phyloP scores from a whole-genome alignment of 2,797 vertebrate species.

The Ataeniobius toweri region DNA sequence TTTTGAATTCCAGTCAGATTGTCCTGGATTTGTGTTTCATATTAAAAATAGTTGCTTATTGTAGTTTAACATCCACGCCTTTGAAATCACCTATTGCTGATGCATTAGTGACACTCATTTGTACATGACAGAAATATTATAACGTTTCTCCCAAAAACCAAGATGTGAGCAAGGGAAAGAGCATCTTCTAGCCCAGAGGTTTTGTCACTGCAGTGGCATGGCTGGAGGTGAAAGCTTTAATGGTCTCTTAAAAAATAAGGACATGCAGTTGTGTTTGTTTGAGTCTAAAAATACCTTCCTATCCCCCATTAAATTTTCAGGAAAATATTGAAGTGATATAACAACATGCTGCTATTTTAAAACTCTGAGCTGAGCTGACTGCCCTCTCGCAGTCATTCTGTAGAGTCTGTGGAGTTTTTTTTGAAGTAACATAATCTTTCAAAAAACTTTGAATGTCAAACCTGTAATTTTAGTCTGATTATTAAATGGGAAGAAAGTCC shows the following conservation, averaged over 20 bases:
- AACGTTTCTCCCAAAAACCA: neutral
- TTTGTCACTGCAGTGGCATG: neutral
- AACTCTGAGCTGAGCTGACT: slow-evolving; percentile 6
- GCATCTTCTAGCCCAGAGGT: neutral
- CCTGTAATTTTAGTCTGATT: neutral
- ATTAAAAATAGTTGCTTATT: neutral
- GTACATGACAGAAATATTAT: neutral
- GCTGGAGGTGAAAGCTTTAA: neutral
- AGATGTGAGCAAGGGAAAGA: neutral
- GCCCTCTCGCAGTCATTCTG: slow-evolving; percentile 3
- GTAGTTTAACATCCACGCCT: slow-evolving; percentile 17
- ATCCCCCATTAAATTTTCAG: slow-evolving; percentile 7
- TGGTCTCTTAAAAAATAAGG: neutral
- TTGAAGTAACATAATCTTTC: neutral
- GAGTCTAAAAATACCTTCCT: slow-evolving; percentile 8
- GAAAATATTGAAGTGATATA: slow-evolving; percentile 25
- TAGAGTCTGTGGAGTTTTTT: neutral
- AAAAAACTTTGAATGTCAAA: neutral
- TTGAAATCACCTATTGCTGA: neutral
- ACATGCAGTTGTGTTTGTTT: slow-evolving; percentile 2
- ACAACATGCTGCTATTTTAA: slow-evolving; percentile 35
- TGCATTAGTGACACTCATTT: slow-evolving; percentile 10
- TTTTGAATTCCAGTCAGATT: neutral
- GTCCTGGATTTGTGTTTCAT: neutral
- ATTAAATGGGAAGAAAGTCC: neutral